phyloP scores from a whole-genome alignment of 2,113 vertebrate species.

The Silurus asotus region DNA sequence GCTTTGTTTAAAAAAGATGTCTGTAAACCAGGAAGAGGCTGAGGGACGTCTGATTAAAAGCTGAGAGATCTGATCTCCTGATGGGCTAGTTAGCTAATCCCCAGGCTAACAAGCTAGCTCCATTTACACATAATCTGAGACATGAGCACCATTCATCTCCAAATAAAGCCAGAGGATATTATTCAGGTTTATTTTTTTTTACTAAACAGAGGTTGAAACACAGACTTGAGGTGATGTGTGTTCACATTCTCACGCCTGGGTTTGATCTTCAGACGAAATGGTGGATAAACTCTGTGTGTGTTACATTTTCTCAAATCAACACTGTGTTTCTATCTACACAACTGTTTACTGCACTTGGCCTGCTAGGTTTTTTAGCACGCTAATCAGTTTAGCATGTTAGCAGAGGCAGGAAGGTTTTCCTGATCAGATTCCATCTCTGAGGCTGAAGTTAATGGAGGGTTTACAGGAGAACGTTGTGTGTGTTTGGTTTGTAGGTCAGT shows the following conservation, averaged over 20 bases:
- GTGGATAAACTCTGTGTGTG: background rate
- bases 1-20: too few species aligned
- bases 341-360: background rate
- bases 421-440: background rate
- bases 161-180: background rate
- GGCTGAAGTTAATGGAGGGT: background rate
- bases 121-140: background rate
- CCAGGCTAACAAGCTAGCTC: background rate
- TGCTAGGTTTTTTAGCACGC: background rate
- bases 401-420: background rate
- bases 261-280: background rate
- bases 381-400: background rate
- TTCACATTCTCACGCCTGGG: background rate
- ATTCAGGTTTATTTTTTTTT: background rate
- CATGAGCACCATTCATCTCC: background rate
- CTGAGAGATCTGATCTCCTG: too few species aligned
- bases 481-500: background rate
- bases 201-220: background rate
- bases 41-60: background rate
- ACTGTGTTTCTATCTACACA: background rate
- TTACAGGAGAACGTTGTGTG: background rate
- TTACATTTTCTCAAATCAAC: background rate
- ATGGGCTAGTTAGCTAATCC: background rate
- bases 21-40: too few species aligned
- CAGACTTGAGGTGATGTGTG: background rate